Evolutionary conservation across 2,888 invertebrate genomes (phyloP).

Genomic region (Latheticus oryzae): DNA sequence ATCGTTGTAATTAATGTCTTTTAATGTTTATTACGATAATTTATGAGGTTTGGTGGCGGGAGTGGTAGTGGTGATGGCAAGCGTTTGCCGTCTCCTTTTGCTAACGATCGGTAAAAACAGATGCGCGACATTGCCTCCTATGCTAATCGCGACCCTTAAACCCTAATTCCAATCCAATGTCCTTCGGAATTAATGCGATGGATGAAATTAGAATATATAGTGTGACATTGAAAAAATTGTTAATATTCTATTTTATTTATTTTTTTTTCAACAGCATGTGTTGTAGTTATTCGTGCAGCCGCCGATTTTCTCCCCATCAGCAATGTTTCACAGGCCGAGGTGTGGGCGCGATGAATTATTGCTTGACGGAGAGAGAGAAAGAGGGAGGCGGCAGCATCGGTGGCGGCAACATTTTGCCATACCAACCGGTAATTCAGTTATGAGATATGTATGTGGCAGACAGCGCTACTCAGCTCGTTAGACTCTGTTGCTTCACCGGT

Average conservation of each 20-base stretch:
- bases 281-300: slow-evolving; percentile 43
- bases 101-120: slow-evolving; percentile 54
- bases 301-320: slow-evolving; percentile 32
- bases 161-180: slow-evolving; percentile 60
- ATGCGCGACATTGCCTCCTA: slow-evolving; percentile 54
- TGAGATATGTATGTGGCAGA: slow-evolving; percentile 48
- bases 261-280: slow-evolving; percentile 52
- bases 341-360: slow-evolving; percentile 50
- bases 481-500: slow-evolving; percentile 40
- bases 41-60: too few relatives aligned
- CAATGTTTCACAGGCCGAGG: slow-evolving; percentile 47
- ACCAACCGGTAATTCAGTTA: slow-evolving; percentile 48
- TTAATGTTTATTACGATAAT: slow-evolving; percentile 46
- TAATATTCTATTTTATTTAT: slow-evolving; percentile 54
- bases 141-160: slow-evolving; percentile 59
- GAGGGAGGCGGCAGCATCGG: slow-evolving; percentile 31
- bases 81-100: slow-evolving; percentile 38
- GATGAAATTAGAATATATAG: too few relatives aligned
- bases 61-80: too few relatives aligned
- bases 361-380: slow-evolving; percentile 39
- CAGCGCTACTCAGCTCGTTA: slow-evolving; percentile 45
- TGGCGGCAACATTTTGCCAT: slow-evolving; percentile 35
- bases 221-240: too few relatives aligned
- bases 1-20: slow-evolving; percentile 46
- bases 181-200: slow-evolving; percentile 60